phyloP scores from a whole-genome alignment of 1,140 invertebrate genomes.

The Drosophila prosaltans region DNA sequence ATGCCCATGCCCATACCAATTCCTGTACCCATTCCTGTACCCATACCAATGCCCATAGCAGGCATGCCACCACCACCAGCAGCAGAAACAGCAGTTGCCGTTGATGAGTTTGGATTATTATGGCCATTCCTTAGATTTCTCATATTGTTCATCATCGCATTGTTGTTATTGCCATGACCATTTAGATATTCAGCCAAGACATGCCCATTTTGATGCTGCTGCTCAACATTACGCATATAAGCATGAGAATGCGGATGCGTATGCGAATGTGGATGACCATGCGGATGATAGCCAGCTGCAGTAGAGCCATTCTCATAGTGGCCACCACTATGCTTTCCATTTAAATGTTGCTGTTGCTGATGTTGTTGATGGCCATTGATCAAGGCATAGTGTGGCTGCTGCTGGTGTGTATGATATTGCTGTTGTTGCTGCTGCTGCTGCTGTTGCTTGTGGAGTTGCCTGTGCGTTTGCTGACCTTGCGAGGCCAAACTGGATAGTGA shows the following conservation, averaged over 20 bases:
- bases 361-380: constrained; percentile 73
- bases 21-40: constrained; percentile 30
- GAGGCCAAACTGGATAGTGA: constrained; percentile 75
- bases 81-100: constrained; percentile 29
- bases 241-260: constrained; percentile 36
- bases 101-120: constrained; percentile 28
- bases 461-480: constrained; percentile 72
- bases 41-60: constrained; percentile 23
- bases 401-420: constrained; percentile 63
- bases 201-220: constrained; percentile 40
- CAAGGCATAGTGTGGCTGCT: constrained; percentile 58
- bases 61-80: constrained; percentile 30
- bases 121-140: constrained; percentile 66
- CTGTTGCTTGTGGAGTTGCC: constrained; percentile 50
- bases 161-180: constrained; percentile 56
- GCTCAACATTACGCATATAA: constrained; percentile 46
- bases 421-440: constrained; percentile 59
- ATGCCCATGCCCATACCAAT: constrained; percentile 33
- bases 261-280: constrained; percentile 25
- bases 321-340: constrained; percentile 37
- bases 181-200: constrained; percentile 50
- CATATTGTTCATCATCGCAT: constrained; percentile 51
- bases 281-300: constrained; percentile 36
- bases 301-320: neutral
- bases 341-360: constrained; percentile 45